Evolutionary conservation across 1,140 invertebrate genomes (phyloP), one percentile per base, ranked within the genome.

Genomic region (Globodera ellingtonae): DNA sequence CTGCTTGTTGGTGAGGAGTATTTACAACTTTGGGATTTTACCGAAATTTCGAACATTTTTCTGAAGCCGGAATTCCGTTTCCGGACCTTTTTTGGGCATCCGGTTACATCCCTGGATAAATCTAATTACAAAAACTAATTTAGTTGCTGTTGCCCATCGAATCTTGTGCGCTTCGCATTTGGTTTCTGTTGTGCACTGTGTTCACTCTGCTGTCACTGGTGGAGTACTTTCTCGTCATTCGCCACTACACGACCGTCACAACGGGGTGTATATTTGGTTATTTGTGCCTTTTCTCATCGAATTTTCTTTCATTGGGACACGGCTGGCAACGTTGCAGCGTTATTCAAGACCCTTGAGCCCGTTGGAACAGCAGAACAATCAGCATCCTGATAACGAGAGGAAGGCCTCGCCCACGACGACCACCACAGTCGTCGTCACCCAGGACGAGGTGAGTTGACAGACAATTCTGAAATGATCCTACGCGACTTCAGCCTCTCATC

Each of bases 141-240:
- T n/a, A 85, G 70, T 35, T 85, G 9, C 50, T 65, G 0, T 47
- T 50, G 6, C 18, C 84, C 10, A 35, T 50, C 47, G 76, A 72
- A n/a, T 48, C 72, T 2, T 21, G 81, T 50, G 84, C 79, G 13
- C 50, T 72, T 44, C 62, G 81, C 62, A 72, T 79, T 56, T 84
- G 84, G 84, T 71, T 85, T n/a, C 35, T 86, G 56, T 24, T 75
- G 9, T 86, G 84, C 67, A 66, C 82, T 2, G 9, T 78, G 18
- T 70, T 85, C 59, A 86, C 84, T 4, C 84, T 85, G 62, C 65
- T 71, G 21, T 85, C 81, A 15, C 79, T 85, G 52, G 21, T 85
- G 47, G 84, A 85, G 71, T 85, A 85, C 35, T 85, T 85, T 66
- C 59, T 85, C 13, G 84, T 85, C 13, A 85, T 85, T 65, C 78